A percentile compares a stretch with the other conserved stretches of the same genome.
Evolutionary conservation across 2,113 vertebrate species (phyloP).

Genomic region (Brienomyrus longianalis): DNA sequence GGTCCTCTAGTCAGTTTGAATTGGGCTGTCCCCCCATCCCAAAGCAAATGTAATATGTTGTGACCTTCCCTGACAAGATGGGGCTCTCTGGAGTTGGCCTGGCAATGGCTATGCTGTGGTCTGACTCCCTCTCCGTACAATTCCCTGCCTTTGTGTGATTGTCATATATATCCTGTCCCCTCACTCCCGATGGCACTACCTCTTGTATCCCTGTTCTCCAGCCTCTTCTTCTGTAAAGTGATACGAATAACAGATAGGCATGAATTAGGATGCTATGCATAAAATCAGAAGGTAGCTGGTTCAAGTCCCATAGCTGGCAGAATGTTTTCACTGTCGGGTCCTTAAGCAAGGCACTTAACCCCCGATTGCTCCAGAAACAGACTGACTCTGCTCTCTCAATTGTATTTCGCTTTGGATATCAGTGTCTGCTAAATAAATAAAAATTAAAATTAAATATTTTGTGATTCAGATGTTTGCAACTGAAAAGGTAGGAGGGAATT

Average conservation of each 20-base stretch:
- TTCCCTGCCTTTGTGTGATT: not conserved
- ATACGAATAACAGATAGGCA: not conserved
- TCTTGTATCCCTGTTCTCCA: not conserved
- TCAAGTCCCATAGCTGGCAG: not conserved
- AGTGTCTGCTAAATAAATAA: not conserved
- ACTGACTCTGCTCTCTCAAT: not conserved
- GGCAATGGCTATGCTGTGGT: not conserved
- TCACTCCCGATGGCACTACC: not conserved
- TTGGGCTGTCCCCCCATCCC: not conserved
- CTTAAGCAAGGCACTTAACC: not conserved
- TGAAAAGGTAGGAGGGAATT: not conserved
- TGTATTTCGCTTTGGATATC: not conserved
- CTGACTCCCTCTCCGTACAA: not conserved
- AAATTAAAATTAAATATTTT: not conserved
- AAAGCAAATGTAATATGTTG: not conserved
- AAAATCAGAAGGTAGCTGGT: not conserved
- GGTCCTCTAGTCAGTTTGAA: constrained; percentile 22
- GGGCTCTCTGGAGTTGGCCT: not conserved
- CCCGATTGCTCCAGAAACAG: not conserved
- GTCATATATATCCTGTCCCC: too few relatives aligned
- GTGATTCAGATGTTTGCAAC: constrained; percentile 4
- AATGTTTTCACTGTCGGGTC: not conserved
- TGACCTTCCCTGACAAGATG: not conserved
- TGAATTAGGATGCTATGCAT: not conserved
- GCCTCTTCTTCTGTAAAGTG: not conserved